Evolutionary conservation across 1,140 invertebrate genomes (phyloP), one percentile per base, ranked within the genome.

Genomic region (Elymnias hypermnestra): DNA sequence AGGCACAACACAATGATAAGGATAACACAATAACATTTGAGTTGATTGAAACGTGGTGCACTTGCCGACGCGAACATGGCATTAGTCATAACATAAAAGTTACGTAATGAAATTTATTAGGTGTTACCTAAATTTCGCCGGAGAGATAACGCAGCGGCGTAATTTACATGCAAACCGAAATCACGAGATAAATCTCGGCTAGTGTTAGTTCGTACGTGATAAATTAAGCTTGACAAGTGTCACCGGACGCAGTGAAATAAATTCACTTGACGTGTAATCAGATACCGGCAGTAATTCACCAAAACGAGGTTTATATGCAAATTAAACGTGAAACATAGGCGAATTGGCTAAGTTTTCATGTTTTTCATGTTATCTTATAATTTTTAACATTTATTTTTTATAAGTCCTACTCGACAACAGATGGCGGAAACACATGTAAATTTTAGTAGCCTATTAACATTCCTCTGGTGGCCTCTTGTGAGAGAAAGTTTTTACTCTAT

Each of bases 251-350:
- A 36, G 21, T 52, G 53, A 57, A 57, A 52, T 52, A 57, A 52
- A 52, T 57, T 48, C 43, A 46, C 33, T 7, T 31, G 50, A 53
- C 50, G 40, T 17, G 55, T 57, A 49, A 62, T 62, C 54, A 47
- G 54, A 62, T 62, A 40, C 23, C 10, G 35, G 44, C 51, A 14
- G 38, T 62, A 48, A 57, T 46, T 62, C 40, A 57, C 51, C 38
- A 43, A 57, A 57, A 62, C 54, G 39, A 40, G 44, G 41, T 53
- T 48, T 62, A 46, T 49, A 57, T 62, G 58, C 51, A 62, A 57
- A 62, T 53, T 22, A 62, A 57, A 57, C 36, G 19, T 47, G 8
- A 14, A 18, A 21, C 14, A 17, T 17, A 36, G 38, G 17, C 22
- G 25, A 43, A 41, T 43, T 35, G 18, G 36, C 36, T 35, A 38